Base-by-base conservation (phyloP, 2,888 invertebrate species). In the Acleris laterana region DNA sequence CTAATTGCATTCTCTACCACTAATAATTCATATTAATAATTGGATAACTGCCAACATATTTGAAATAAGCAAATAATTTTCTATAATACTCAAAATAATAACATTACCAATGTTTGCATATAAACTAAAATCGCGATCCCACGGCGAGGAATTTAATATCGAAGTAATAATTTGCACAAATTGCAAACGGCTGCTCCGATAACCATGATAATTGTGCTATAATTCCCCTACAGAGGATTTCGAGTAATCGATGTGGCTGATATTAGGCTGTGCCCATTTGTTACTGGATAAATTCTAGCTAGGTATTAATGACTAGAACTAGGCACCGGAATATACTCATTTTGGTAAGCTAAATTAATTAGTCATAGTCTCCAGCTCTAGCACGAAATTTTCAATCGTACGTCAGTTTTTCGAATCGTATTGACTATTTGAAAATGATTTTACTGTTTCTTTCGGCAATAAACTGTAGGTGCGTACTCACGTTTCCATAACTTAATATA, bases 101-200 rank as follows among this genome's bases (percentile, higher is more conserved):
- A 60, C 50, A 42, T 17, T 17, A 20, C n/a, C n/a, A 5, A 46
- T 22, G 50, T 51, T 42, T 25, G 20, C 38, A 32, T 50, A 60
- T 50, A 60, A 60, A 57, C 59, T 51, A 42, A 48, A 63, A 38
- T 44, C 58, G 16, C 48, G 46, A 56, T 60, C 53, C 52, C 52
- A 5, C 5, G 19, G 38, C 16, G n/a, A 20, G 20, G 59, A 64
- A 64, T 64, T 64, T 64, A 64, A 64, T 64, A 64, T 59, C 59
- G 59, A 60, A 55, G 49, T 64, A 64, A 64, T 64, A 64, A 64
- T 64, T 64, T 64, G 48, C 64, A 59, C 64, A 53, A 64, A 60
- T 64, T 60, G 64, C 53, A 20, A 58, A 25, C 59, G 59, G 59
- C 51, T 60, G 50, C 42, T n/a, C 49, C 49, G 28, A 55, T 64